Evolutionary conservation across 2,888 invertebrate species (phyloP), one percentile per base, ranked within the genome.

Genomic region (Tryphoninae sp.): DNA sequence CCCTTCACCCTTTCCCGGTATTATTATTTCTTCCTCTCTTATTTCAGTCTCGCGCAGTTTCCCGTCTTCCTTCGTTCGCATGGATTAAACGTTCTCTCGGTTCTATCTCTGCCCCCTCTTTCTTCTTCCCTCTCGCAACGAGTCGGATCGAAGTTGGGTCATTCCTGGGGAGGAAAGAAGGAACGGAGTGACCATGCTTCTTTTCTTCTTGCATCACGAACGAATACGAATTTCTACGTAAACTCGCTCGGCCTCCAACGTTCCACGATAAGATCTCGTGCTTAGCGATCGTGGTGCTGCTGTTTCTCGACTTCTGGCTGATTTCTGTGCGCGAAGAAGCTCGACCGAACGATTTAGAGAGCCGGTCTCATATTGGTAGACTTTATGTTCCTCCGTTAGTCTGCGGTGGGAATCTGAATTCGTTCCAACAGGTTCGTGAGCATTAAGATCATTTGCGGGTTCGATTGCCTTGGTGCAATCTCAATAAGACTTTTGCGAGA

Each of bases 161-260:
- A 72, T 55, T 67, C 67, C 59, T 67, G 19, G 23, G 45, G 62
- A 2, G 33, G 33, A 51, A 77, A 45, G 62, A 73, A 77, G 61
- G 22, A 42, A n/a, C 62, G n/a, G 40, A 64, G 65, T 51, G 40
- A 49, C 61, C 45, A 23, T 61, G 11, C 51, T 67, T 67, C 58
- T 75, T 55, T 61, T 58, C 64, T 83, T 75, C 64, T 82, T 77
- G 71, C 83, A 76, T 51, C 83, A 81, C 80, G 74, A 78, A 79
- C 84, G 86, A 86, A 89, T 87, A 87, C 87, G 88, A 85, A 88
- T 89, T 90, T 90, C 89, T 89, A 89, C 90, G 89, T 89, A 89
- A 89, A 89, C 89, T 88, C 90, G 88, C 88, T 89, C 89, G 86
- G 68, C 71, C 72, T 59, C 33, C 45, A 42, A 22, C 53, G 19